phyloP scores from a whole-genome alignment of 2,797 vertebrate genomes.

The Xenopus petersii region DNA sequence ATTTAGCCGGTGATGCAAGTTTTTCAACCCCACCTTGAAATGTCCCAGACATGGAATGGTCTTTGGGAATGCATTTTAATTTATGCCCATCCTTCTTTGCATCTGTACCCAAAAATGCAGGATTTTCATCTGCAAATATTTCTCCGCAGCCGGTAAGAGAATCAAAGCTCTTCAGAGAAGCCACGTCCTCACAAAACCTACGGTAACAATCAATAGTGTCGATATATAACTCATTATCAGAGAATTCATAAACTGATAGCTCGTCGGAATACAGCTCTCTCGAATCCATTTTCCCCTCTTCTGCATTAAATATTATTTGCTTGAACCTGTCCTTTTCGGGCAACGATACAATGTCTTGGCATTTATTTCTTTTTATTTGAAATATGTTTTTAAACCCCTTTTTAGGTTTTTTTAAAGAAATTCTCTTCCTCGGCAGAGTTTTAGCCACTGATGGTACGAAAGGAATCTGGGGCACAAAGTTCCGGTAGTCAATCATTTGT shows the following conservation, averaged over 20 bases:
- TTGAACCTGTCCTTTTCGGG: slow-evolving; percentile 56
- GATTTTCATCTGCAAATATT: slow-evolving; percentile 79
- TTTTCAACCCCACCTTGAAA: slow-evolving; percentile 72
- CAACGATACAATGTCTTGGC: slow-evolving; percentile 59
- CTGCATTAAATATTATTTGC: slow-evolving; percentile 51
- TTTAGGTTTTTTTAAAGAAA: slow-evolving; percentile 75
- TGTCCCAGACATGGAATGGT: slow-evolving; percentile 56
- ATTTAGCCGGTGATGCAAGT: slow-evolving; percentile 69
- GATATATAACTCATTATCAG: slow-evolving; percentile 67
- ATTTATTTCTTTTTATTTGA: slow-evolving; percentile 68
- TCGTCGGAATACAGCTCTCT: slow-evolving; percentile 58
- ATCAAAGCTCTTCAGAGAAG: slow-evolving; percentile 81
- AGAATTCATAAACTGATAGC: slow-evolving; percentile 61
- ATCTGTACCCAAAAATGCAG: slow-evolving; percentile 66
- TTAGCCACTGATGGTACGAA: slow-evolving; percentile 81
- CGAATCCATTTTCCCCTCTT: slow-evolving; percentile 50
- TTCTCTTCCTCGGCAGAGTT: slow-evolving; percentile 77
- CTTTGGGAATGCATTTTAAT: slow-evolving; percentile 55
- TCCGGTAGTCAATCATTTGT: slow-evolving; percentile 76
- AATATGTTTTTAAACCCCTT: slow-evolving; percentile 77
- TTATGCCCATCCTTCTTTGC: slow-evolving; percentile 54
- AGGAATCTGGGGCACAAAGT: slow-evolving; percentile 79
- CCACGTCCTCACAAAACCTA: slow-evolving; percentile 73
- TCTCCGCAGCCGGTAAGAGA: slow-evolving; percentile 84
- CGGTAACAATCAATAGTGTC: slow-evolving; percentile 72